Evolutionary conservation across 2,113 vertebrate genomes (phyloP), one percentile per base, ranked within the genome.

Genomic region (Casuarius casuarius): DNA sequence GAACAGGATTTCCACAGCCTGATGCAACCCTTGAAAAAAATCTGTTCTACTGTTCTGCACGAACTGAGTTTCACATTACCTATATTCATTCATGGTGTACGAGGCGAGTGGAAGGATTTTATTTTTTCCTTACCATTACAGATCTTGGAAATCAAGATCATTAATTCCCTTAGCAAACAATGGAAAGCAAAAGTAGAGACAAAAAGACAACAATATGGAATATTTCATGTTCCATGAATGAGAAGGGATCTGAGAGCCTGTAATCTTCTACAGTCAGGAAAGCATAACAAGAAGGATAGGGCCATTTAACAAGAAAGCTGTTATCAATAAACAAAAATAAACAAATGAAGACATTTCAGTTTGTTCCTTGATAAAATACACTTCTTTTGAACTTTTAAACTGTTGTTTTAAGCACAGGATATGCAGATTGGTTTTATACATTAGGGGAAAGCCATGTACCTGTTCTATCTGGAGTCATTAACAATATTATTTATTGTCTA

Each of bases 261-360:
- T 44, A 63, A 31, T 9, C 3, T 49, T 51, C 21, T 58, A 18
- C 22, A 88, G 44, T 13, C 5, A 29, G 9, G 28, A 20, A 91
- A 52, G 6, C 33, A 72, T 33, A 59, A 49, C 4, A 49, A 74
- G 40, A 81, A 44, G 9, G 44, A 33, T 72, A 48, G 15, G 17
- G 4, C 11, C 84, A 10, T 52, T 82, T 42, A 61, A 33, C 3
- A 56, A 77, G 26, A 85, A 79, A 3, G 2, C 0, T 52, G 7
- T 35, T 3, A 22, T 1, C 78, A 29, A 44, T 40, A 84, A 84
- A 81, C 28, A 35, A 84, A 74, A 89, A 38, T 4, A 4, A 1
- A 0, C 1, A 26, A 61, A 40, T 33, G 21, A 51, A 31, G 20
- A 51, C 26, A 54, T 9, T 29, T 48, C 6, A 4, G 0, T 56